phyloP scores from a whole-genome alignment of 2,888 invertebrate genomes.

The Leucophora obtusa region DNA sequence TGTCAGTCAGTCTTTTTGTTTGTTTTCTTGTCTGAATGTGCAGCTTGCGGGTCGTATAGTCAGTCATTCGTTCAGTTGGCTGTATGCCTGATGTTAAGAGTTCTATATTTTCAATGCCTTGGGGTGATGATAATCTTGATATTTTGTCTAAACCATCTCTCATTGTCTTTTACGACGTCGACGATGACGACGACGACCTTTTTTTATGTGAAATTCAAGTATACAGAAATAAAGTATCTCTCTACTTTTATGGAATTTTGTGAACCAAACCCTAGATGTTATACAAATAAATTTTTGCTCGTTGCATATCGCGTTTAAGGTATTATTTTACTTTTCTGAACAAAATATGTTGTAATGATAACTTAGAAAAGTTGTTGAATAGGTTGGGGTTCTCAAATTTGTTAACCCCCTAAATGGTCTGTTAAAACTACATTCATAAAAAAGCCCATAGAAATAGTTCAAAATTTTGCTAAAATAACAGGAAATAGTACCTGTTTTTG shows the following conservation, averaged over 20 bases:
- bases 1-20: neutral
- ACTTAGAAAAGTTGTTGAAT: neutral
- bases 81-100: conserved; percentile 37
- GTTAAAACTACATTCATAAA: no score
- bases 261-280: conserved; percentile 35
- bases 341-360: neutral
- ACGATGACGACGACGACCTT: conserved; percentile 19
- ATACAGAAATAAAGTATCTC: conserved; percentile 34
- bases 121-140: conserved; percentile 54
- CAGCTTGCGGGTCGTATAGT: conserved; percentile 42
- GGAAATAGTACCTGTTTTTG: no score
- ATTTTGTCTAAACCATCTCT: conserved; percentile 38
- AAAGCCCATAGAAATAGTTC: no score
- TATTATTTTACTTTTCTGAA: neutral
- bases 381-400: neutral
- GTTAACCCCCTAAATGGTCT: no score
- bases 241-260: conserved; percentile 29
- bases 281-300: conserved; percentile 2
- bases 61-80: conserved; percentile 29
- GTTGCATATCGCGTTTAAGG: conserved; percentile 8
- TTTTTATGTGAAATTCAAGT: conserved; percentile 42
- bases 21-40: conserved; percentile 14
- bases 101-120: conserved; percentile 51
- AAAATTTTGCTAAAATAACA: no score
- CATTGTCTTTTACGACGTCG: conserved; percentile 23